Percentiles rank a stretch among this genome's conserved stretches.
These are phyloP conservation scores for Neuroscelio doddi DNA, from an alignment of 2,888 invertebrate species.

Conservation along the genomic window DNA sequence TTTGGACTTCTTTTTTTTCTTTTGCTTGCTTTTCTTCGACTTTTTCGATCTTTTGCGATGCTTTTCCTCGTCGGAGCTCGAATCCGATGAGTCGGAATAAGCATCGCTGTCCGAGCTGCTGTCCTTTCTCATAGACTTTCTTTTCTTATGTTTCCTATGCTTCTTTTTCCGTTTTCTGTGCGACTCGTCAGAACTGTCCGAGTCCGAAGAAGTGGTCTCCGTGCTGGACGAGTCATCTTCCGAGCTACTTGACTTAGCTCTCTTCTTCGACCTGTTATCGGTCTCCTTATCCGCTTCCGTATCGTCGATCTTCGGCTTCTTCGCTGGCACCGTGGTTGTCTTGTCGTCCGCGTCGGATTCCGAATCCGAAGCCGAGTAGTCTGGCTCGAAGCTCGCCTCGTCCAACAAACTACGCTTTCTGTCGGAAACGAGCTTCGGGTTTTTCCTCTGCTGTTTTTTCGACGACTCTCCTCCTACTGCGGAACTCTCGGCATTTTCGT, in stretches of 20 bases:
- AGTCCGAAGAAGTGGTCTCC: constrained; percentile 73
- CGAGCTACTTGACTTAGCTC: constrained; percentile 72
- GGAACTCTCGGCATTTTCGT: constrained; percentile 42
- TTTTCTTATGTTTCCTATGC: constrained; percentile 77
- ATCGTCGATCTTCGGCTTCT: constrained; percentile 57
- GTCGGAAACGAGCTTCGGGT: constrained; percentile 72
- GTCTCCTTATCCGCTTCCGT: constrained; percentile 54
- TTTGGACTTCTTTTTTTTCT: constrained; percentile 83
- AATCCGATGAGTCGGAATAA: constrained; percentile 77
- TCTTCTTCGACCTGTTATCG: constrained; percentile 69
- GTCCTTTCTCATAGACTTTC: constrained; percentile 74
- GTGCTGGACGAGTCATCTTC: constrained; percentile 73
- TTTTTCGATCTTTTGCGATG: constrained; percentile 78
- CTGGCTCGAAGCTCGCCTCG: constrained; percentile 83
- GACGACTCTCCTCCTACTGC: constrained; percentile 53
- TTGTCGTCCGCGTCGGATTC: constrained; percentile 75
- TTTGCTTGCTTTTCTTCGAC: constrained; percentile 80
- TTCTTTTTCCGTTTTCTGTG: constrained; percentile 76
- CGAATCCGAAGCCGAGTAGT: constrained; percentile 81
- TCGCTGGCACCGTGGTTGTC: constrained; percentile 53
- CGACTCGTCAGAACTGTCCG: constrained; percentile 71
- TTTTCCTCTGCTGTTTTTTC: constrained; percentile 62
- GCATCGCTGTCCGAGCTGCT: constrained; percentile 78
- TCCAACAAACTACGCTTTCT: constrained; percentile 81
- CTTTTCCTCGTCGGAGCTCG: constrained; percentile 78